Base-by-base conservation (phyloP, 2,888 invertebrate genomes). In the Acleris literana region DNA sequence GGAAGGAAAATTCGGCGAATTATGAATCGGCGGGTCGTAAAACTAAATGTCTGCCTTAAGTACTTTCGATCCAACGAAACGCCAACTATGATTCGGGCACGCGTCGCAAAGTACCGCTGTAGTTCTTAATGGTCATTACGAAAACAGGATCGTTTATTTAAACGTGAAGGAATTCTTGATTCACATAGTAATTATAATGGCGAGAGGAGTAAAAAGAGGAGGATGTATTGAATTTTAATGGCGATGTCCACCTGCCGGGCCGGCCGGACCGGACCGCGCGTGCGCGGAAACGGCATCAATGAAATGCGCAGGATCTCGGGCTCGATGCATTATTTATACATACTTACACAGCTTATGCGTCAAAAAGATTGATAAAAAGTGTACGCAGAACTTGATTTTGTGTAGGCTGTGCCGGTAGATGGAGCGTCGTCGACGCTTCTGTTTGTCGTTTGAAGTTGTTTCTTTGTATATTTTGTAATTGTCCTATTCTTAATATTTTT, bases 201-300 rank as follows among this genome's bases (percentile, higher is more conserved):
- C 73, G 76, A 74, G 76, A 76, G 69, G 72, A 67, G 74, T 72
- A 75, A 75, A 76, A 75, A 76, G 73, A 69, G 68, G 70, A 68
- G 70, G 72, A 73, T 69, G 77, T 71, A 73, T 74, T 74, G 78
- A 76, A 78, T 79, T 75, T 62, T 63, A 64, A 64, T 66, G 48
- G 20, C 39, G 25, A n/a, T 73, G 73, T 72, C 75, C 76, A 72
- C 73, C 77, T 73, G 72, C 72, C 71, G 65, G 69, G 64, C 74
- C 76, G 72, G 77, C 70, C 74, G 74, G 76, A 78, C 58, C 33
- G 33, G 25, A 16, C 57, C 29, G 62, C 85, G 84, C 84, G 85
- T 81, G 84, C 74, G 73, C 81, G 75, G 71, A 70, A 64, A 70
- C 72, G 72, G 72, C 70, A 70, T 68, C 67, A 70, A 68, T 70